Conservation (phyloP, 1,140 invertebrate species). For the Drosophila willistoni region DNA sequence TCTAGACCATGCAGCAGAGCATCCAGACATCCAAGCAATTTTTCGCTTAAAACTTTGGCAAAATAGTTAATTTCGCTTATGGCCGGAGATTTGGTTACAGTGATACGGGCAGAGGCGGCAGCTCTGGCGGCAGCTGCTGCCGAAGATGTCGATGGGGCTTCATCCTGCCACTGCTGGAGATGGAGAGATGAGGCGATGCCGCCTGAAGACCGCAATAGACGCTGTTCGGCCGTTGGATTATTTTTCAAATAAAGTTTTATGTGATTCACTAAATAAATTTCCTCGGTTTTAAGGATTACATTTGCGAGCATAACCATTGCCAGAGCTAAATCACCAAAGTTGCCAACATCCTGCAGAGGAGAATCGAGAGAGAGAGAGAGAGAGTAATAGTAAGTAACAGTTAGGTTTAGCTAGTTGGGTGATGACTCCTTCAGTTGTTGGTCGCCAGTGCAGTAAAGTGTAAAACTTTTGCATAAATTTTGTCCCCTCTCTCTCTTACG, state of each 20-base stretch:
- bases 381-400: slow-evolving; percentile 6
- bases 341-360: slow-evolving; percentile 65
- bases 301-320: slow-evolving; percentile 80
- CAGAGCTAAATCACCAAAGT: slow-evolving; percentile 82
- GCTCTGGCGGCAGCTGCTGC: slow-evolving; percentile 71
- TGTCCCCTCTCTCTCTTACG: background rate
- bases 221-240: slow-evolving; percentile 66
- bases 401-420: slow-evolving; percentile 27
- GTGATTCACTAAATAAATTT: slow-evolving; percentile 83
- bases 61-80: slow-evolving; percentile 83
- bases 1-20: slow-evolving; percentile 28
- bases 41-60: slow-evolving; percentile 79
- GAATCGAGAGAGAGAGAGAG: slow-evolving; percentile 9
- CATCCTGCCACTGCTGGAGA: slow-evolving; percentile 53
- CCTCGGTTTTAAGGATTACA: slow-evolving; percentile 82
- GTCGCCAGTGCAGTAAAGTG: slow-evolving; percentile 68
- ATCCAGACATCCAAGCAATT: slow-evolving; percentile 68
- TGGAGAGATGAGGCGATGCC: too few relatives aligned
- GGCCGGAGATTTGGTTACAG: slow-evolving; percentile 21
- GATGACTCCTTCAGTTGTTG: slow-evolving; percentile 52
- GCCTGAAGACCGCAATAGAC: slow-evolving; percentile 18
- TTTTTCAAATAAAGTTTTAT: slow-evolving; percentile 83
- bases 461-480: slow-evolving; percentile 80
- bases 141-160: slow-evolving; percentile 75
- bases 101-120: slow-evolving; percentile 29